phyloP scores from a whole-genome alignment of 2,113 vertebrate genomes.

The Chiloscyllium plagiosum region DNA sequence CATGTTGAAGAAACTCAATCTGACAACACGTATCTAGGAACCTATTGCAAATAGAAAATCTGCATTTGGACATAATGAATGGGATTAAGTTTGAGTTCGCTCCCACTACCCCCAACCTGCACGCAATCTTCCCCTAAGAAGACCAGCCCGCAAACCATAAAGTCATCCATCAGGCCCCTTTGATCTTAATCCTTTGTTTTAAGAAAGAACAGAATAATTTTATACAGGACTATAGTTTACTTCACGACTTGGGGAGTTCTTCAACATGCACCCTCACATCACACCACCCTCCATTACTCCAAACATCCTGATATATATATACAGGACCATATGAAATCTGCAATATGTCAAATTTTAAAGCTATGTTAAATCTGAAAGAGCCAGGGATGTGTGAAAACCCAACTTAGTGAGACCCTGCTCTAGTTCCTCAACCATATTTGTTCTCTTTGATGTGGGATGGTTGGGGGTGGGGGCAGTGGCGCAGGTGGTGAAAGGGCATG shows the following conservation, averaged over 20 bases:
- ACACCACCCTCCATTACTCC: neutral
- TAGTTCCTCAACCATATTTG: no score
- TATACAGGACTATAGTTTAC: neutral
- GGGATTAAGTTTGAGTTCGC: no score
- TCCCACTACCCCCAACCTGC: neutral
- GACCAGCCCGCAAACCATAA: neutral
- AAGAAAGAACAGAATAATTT: neutral
- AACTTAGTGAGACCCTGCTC: neutral
- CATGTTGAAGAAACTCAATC: neutral
- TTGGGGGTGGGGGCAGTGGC: no score
- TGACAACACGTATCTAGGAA: neutral
- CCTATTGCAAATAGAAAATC: neutral
- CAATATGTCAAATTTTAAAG: neutral
- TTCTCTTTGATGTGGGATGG: no score
- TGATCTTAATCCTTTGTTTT: neutral
- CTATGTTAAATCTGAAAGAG: neutral
- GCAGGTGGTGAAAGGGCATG: no score
- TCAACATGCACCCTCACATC: neutral
- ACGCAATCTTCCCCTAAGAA: neutral
- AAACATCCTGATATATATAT: neutral
- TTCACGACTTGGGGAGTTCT: neutral
- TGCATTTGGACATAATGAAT: neutral
- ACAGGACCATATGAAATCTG: neutral
- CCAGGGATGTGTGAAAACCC: neutral
- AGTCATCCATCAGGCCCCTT: neutral